Base-by-base conservation (phyloP, 2,888 invertebrate species). In the Plagodis pulveraria region DNA sequence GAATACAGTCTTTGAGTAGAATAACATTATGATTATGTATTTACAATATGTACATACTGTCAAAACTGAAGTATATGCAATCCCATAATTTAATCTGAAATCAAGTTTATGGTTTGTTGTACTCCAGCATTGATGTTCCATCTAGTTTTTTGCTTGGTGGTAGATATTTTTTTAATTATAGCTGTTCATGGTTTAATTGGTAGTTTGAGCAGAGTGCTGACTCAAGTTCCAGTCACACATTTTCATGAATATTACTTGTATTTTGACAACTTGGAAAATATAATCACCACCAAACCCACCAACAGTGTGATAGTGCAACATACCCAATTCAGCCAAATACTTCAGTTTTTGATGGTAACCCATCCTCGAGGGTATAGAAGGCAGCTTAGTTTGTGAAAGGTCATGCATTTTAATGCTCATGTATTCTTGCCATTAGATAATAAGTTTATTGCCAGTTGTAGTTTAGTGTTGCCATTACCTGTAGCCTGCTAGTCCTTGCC, bases 381-480 rank as follows among this genome's bases (percentile, higher is more conserved):
- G 59, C 55, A 60, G 55, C 51, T n/a, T 60, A 55, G 48, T 48
- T 47, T 50, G 34, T 38, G 43, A 60, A 59, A n/a, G 50, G 50
- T 51, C 48, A 43, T 45, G 59, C 59, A 65, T 71, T 71, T 72
- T 42, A 12, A 71, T 73, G 83, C 84, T 83, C 81, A 80, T 74
- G 69, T 70, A 77, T 72, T 79, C 82, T 83, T 81, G 85, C 86
- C 85, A 85, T 66, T 78, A 78, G 76, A 56, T 59, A 35, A 55
- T 67, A 65, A 67, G 66, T 63, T 58, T 10, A 50, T 50, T 0
- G 55, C 53, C 62, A 62, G 56, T 55, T 56, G 58, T 59, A 52
- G 48, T 11, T 40, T 49, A 57, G 49, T 56, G 52, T 62, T 67
- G 48, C 62, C 50, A 48, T 12, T 44, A 43, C 49, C 47, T 47